Evolutionary conservation across 2,113 vertebrate genomes (phyloP).

Genomic region (Rhabdomys dilectus): DNA sequence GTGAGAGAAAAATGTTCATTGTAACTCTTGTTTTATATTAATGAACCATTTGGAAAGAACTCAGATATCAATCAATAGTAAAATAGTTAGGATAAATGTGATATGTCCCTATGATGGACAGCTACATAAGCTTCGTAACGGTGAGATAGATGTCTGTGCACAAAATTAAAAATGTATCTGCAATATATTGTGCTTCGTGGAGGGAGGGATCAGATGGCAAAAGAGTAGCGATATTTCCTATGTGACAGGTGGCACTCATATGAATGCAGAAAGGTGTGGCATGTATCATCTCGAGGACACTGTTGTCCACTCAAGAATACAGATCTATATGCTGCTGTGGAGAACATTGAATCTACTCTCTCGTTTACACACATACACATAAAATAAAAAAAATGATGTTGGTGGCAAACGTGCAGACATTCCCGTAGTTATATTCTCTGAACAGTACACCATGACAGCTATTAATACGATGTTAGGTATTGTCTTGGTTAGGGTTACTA

Average conservation of each 20-base stretch:
- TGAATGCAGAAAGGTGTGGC: background rate
- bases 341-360: background rate
- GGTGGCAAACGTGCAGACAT: background rate
- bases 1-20: slow-evolving; percentile 12
- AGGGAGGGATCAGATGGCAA: background rate
- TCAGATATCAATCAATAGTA: slow-evolving; percentile 48
- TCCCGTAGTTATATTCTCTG: background rate
- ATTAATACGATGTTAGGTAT: background rate
- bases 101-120: background rate
- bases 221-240: background rate
- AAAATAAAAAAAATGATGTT: background rate
- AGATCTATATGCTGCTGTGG: background rate
- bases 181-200: background rate
- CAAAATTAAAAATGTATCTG: slow-evolving; percentile 34
- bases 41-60: slow-evolving; percentile 51
- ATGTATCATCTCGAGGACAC: background rate
- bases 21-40: slow-evolving; percentile 53
- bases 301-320: background rate
- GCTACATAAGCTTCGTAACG: background rate
- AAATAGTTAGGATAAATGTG: slow-evolving; percentile 39
- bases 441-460: background rate
- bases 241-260: background rate
- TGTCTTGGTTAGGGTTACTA: background rate
- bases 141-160: background rate
- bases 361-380: background rate